phyloP scores from a whole-genome alignment of 2,113 vertebrate genomes.

The Calonectris borealis region DNA sequence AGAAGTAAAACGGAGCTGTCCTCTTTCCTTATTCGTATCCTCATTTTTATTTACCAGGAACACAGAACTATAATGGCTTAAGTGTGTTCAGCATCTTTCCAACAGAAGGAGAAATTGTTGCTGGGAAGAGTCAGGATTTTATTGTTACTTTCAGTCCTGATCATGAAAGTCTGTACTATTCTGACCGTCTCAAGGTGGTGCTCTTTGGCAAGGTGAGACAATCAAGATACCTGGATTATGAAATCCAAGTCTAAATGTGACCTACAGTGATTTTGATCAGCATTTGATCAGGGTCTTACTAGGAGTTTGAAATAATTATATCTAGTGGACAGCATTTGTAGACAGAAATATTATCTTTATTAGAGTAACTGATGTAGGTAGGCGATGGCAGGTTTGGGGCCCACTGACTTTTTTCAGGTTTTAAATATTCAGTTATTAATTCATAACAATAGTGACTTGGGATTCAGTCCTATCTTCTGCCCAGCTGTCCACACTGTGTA shows the following conservation, averaged over 20 bases:
- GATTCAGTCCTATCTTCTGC: not conserved
- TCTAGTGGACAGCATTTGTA: not conserved
- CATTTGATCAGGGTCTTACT: not conserved
- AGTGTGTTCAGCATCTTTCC: slow-evolving; percentile 86
- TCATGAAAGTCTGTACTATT: slow-evolving; percentile 83
- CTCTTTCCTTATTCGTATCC: not conserved
- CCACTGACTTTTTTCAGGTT: not conserved
- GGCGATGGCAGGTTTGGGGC: not conserved
- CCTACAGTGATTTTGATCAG: not conserved
- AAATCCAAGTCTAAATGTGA: not conserved
- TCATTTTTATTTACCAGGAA: slow-evolving; percentile 71
- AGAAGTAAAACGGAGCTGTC: not conserved
- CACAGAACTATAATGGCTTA: slow-evolving; percentile 83
- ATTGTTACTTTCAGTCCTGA: slow-evolving; percentile 88
- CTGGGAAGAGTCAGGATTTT: slow-evolving; percentile 78
- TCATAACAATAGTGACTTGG: not conserved
- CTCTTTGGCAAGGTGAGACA: slow-evolving; percentile 82
- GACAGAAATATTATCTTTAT: not conserved
- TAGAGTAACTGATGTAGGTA: not conserved
- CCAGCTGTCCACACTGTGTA: accelerated
- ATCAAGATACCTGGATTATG: not conserved
- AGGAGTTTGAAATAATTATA: not conserved
- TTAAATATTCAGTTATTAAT: not conserved
- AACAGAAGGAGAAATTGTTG: slow-evolving; percentile 74
- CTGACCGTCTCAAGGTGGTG: slow-evolving; percentile 80